phyloP scores from a whole-genome alignment of 2,888 invertebrate genomes.

The Brachypalpus laphriformis region DNA sequence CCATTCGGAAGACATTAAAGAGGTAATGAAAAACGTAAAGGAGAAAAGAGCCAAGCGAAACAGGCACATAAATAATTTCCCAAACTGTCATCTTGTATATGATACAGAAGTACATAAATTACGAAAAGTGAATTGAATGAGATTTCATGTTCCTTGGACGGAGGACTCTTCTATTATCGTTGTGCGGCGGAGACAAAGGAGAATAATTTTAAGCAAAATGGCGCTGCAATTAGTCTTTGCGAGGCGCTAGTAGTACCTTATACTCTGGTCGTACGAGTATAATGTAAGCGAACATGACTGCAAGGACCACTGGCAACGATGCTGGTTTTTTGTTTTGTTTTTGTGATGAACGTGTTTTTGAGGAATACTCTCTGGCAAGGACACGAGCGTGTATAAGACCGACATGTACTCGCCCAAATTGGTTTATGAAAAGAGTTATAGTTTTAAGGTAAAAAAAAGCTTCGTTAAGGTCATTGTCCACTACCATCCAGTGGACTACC shows the following conservation, averaged over 20 bases:
- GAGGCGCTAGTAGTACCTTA: not conserved
- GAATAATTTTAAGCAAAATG: constrained; percentile 13
- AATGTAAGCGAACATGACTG: constrained; percentile 3
- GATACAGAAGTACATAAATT: constrained; percentile 64
- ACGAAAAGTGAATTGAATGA: constrained; percentile 52
- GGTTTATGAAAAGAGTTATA: not conserved
- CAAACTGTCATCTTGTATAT: constrained; percentile 47
- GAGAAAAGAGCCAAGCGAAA: constrained; percentile 41
- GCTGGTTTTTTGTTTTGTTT: not conserved
- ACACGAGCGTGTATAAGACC: not conserved
- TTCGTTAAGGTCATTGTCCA: not conserved
- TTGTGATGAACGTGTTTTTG: not conserved
- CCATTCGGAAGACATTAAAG: constrained; percentile 66
- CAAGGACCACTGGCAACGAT: not conserved
- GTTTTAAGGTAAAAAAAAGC: not conserved
- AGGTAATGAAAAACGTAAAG: constrained; percentile 64
- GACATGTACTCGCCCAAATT: not conserved
- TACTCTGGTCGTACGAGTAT: not conserved
- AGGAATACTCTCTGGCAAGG: not conserved
- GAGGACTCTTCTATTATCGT: not conserved
- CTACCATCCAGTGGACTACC: not conserved
- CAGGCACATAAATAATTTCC: constrained; percentile 60
- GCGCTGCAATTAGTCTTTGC: constrained; percentile 20
- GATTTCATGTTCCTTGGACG: constrained; percentile 41
- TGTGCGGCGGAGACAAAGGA: not conserved